Evolutionary conservation across 2,888 invertebrate species (phyloP), one percentile per base, ranked within the genome.

Genomic region (Glaucopsyche alexis): DNA sequence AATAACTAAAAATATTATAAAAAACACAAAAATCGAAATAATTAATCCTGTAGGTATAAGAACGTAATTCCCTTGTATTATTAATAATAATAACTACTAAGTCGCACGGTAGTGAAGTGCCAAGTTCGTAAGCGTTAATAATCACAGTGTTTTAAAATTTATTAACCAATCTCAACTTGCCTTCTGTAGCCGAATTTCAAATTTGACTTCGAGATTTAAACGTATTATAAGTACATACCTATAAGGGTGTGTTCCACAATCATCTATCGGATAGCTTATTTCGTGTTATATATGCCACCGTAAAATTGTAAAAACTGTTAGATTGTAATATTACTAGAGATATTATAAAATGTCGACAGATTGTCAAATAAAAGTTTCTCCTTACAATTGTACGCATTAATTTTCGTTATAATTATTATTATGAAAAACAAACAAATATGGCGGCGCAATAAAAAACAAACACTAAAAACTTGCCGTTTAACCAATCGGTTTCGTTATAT

Each of bases 241-340:
- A 72, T 87, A 87, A 84, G 81, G 29, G 29, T 4, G 29, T 29
- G 29, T 2, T 29, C 4, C 29, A 29, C 29, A 29, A 29, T 29
- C 4, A 3, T 29, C 3, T 29, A 29, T 29, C 29, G 29, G 29
- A 29, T 29, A 29, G 29, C 29, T n/a, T n/a, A n/a, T n/a, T n/a
- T n/a, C n/a, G n/a, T n/a, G n/a, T n/a, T n/a, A n/a, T n/a, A n/a
- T n/a, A n/a, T n/a, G n/a, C n/a, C n/a, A n/a, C n/a, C n/a, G n/a
- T n/a, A n/a, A n/a, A n/a, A n/a, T n/a, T n/a, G n/a, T n/a, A n/a
- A n/a, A n/a, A n/a, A n/a, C n/a, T n/a, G n/a, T n/a, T n/a, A n/a
- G n/a, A n/a, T n/a, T n/a, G n/a, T n/a, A n/a, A n/a, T n/a, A n/a
- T n/a, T n/a, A n/a, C n/a, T n/a, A n/a, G n/a, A n/a, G n/a, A n/a